Evolutionary conservation across 2,113 vertebrate genomes (phyloP).

Genomic region (Bothrops jararaca): DNA sequence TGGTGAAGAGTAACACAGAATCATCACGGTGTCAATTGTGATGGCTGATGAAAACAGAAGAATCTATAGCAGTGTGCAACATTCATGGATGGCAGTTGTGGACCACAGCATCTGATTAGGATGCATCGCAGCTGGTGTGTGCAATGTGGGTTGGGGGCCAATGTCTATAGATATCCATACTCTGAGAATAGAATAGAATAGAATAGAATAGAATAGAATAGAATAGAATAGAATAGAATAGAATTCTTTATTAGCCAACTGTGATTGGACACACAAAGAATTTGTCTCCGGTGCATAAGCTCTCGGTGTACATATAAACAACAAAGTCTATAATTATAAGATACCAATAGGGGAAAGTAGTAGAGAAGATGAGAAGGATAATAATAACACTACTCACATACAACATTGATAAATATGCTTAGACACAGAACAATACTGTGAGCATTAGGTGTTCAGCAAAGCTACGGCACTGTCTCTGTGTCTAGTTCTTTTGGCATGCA

Average conservation of each 20-base stretch:
- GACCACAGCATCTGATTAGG: neutral
- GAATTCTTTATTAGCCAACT: neutral
- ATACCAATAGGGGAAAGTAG: too few relatives aligned
- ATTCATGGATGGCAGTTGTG: too few relatives aligned
- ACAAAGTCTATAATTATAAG: neutral
- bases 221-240: too few relatives aligned
- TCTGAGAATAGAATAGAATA: too few relatives aligned
- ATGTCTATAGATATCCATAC: neutral
- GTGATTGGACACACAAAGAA: neutral
- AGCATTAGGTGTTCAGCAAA: neutral
- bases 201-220: too few relatives aligned
- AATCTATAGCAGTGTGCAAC: neutral
- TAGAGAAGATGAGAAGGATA: too few relatives aligned
- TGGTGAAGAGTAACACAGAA: neutral
- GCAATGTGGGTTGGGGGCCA: neutral
- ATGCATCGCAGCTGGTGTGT: neutral
- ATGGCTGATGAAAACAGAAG: neutral
- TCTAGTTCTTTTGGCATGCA: neutral
- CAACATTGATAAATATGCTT: neutral
- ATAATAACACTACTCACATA: neutral
- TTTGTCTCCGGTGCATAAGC: neutral
- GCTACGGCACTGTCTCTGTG: neutral
- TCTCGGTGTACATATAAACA: neutral
- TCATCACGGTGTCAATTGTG: neutral
- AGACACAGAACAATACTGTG: neutral